Percentiles rank a stretch among this genome's conserved stretches.
These are phyloP conservation scores for Indicator indicator DNA, from an alignment of 2,113 vertebrate genomes.

Conservation along the genomic window DNA sequence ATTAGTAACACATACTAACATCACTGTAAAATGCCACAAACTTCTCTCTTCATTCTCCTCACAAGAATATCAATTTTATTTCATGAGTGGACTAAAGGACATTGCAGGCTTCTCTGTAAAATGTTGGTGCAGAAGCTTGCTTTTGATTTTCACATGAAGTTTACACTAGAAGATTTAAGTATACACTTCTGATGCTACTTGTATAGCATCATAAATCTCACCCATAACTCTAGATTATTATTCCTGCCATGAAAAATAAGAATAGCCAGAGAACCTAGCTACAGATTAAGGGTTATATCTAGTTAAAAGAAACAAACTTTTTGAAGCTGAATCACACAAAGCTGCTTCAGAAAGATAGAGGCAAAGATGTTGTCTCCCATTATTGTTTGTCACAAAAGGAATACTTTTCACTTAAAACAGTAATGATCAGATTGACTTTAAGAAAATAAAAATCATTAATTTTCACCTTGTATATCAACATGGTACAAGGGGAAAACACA, in stretches of 20 bases:
- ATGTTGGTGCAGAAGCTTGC: background rate
- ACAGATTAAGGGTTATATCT: background rate
- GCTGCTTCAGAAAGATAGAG: background rate
- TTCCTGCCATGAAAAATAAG: background rate
- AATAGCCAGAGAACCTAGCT: background rate
- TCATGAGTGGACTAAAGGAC: background rate
- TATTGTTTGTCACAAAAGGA: background rate
- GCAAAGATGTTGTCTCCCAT: background rate
- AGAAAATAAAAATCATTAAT: background rate
- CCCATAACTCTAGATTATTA: background rate
- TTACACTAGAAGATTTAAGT: background rate
- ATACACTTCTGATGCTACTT: background rate
- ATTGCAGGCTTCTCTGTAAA: background rate
- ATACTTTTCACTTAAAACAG: background rate
- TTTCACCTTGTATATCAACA: background rate
- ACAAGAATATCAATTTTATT: background rate
- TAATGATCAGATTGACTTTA: background rate
- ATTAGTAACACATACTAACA: background rate
- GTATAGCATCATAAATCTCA: background rate
- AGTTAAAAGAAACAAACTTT: background rate
- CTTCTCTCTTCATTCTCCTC: background rate
- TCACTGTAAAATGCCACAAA: background rate
- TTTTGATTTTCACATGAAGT: background rate
- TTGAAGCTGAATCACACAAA: background rate
- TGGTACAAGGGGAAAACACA: too few relatives aligned